Conservation (phyloP, 2,888 invertebrate genomes). For the Nasonovia ribisnigri region DNA sequence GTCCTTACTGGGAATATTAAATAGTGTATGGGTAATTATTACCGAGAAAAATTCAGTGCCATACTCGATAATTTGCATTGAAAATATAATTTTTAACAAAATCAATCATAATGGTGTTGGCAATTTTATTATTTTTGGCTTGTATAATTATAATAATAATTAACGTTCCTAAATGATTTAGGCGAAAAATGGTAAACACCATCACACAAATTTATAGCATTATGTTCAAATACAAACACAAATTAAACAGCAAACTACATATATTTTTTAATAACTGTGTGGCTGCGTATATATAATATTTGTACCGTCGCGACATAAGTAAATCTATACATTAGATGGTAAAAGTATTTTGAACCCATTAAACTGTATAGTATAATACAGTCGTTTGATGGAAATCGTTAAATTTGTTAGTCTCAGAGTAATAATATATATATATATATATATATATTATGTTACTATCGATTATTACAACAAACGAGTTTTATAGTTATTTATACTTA, state of each 20-base stretch:
- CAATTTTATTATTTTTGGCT: background rate
- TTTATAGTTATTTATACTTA: background rate
- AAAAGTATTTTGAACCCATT: background rate
- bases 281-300: background rate
- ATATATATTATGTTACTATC: background rate
- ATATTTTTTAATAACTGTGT: background rate
- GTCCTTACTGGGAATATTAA: background rate
- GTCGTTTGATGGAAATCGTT: background rate
- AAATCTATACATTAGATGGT: background rate
- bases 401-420: background rate
- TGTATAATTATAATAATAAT: background rate
- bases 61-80: background rate
- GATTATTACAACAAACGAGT: constrained; percentile 3
- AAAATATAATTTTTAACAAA: background rate
- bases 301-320: background rate
- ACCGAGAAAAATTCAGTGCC: background rate
- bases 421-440: background rate
- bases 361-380: background rate
- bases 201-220: background rate
- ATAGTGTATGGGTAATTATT: background rate
- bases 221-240: background rate
- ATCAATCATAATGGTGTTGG: background rate
- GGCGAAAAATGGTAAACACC: background rate
- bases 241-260: background rate
- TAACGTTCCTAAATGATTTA: background rate